Conservation (phyloP, 2,888 invertebrate genomes). For the Thalpophila matura region DNA sequence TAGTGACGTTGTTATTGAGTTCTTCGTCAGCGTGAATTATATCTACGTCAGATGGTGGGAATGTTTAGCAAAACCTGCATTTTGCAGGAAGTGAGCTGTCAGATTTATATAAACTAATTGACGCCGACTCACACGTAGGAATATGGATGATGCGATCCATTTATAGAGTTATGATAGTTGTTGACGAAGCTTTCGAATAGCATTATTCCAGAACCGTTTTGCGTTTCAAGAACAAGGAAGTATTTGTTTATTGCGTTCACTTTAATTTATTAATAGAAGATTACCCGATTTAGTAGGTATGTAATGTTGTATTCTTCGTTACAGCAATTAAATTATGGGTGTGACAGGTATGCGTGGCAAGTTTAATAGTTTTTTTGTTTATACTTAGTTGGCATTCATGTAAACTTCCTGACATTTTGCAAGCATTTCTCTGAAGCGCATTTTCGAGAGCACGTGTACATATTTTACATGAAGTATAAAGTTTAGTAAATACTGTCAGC, state of each 20-base stretch:
- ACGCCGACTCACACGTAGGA: conserved; percentile 61
- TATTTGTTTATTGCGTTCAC: conserved; percentile 32
- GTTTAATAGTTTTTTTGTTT: conserved; percentile 11
- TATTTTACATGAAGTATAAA: conserved; percentile 20
- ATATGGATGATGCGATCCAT: conserved; percentile 53
- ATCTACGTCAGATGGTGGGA: conserved; percentile 71
- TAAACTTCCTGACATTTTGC: conserved; percentile 44
- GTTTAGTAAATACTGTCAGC: conserved; percentile 40
- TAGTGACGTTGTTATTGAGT: conserved; percentile 68
- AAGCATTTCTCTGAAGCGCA: conserved; percentile 13
- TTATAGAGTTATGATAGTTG: conserved; percentile 58
- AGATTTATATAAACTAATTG: conserved; percentile 71
- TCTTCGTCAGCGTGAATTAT: conserved; percentile 65
- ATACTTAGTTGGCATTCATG: conserved; percentile 7
- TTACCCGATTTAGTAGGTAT: conserved; percentile 8
- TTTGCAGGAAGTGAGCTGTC: conserved; percentile 71
- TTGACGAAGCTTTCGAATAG: conserved; percentile 41
- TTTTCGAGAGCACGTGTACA: conserved; percentile 20
- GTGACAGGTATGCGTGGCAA: background rate
- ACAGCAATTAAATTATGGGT: background rate
- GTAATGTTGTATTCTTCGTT: background rate
- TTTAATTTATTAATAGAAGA: conserved; percentile 25
- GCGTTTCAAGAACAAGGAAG: conserved; percentile 31
- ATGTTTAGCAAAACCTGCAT: conserved; percentile 70
- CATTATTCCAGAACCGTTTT: conserved; percentile 24